A percentile compares a stretch with the other conserved stretches of the same genome.
phyloP scores from a whole-genome alignment of 2,888 invertebrate species.

The Anorthoa munda region DNA sequence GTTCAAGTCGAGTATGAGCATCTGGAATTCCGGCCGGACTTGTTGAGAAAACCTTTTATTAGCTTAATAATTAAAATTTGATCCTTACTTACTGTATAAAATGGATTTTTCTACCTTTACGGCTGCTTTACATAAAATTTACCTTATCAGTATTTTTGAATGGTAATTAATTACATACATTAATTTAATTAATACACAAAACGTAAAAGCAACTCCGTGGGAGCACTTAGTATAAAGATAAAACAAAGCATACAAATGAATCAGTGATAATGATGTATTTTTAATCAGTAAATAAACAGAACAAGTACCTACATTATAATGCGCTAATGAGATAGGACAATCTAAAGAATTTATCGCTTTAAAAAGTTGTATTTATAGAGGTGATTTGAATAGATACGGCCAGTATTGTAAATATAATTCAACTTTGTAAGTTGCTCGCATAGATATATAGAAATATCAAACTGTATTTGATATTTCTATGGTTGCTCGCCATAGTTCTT shows the following conservation, averaged over 20 bases:
- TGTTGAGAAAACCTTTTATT: background rate
- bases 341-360: constrained; percentile 13
- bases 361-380: background rate
- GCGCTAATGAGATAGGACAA: constrained; percentile 22
- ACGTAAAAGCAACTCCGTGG: constrained; percentile 9
- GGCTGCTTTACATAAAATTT: background rate
- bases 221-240: constrained; percentile 29
- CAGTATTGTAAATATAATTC: background rate
- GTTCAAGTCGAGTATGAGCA: too few species aligned
- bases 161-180: background rate
- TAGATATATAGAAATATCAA: too few species aligned
- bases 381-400: constrained; percentile 3
- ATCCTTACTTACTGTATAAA: background rate
- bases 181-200: background rate
- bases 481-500: background rate
- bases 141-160: background rate
- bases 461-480: too few species aligned
- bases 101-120: too few species aligned
- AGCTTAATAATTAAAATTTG: background rate
- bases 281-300: constrained; percentile 63
- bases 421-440: background rate
- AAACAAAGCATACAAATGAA: constrained; percentile 56
- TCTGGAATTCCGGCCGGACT: too few species aligned
- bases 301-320: constrained; percentile 16
- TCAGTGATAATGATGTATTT: constrained; percentile 60